Evolutionary conservation across 2,888 invertebrate species (phyloP).

Genomic region (Drosophila neutralis): DNA sequence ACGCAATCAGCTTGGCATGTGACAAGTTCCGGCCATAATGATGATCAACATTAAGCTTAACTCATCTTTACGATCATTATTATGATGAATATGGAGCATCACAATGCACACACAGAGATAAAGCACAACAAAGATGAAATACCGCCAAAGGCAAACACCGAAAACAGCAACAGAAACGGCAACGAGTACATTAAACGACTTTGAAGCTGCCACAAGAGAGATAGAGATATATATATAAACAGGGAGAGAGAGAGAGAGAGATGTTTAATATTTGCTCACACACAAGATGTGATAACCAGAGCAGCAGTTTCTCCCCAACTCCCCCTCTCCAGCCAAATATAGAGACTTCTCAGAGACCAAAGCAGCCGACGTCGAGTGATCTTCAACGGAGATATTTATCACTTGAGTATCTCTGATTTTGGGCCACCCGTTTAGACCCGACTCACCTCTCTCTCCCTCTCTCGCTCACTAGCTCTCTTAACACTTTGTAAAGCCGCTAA

Average conservation of each 20-base stretch:
- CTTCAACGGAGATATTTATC: conserved; percentile 27
- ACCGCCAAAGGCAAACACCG: conserved; percentile 67
- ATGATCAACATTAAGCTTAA: conserved; percentile 52
- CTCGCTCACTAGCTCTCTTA: not conserved
- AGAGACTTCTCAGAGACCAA: conserved; percentile 26
- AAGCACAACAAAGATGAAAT: conserved; percentile 66
- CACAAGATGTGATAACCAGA: conserved; percentile 70
- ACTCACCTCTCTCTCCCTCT: not conserved
- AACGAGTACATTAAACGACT: conserved; percentile 48
- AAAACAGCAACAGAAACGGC: conserved; percentile 15
- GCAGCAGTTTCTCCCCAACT: conserved; percentile 10
- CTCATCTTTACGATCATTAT: conserved; percentile 57
- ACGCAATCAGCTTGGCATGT: conserved; percentile 65
- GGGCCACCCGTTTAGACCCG: conserved; percentile 51
- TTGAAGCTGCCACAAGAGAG: conserved; percentile 64
- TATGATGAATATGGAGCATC: conserved; percentile 69
- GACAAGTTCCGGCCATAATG: conserved; percentile 75
- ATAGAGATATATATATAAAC: conserved; percentile 35
- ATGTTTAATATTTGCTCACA: conserved; percentile 72
- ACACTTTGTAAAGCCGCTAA: conserved; percentile 47
- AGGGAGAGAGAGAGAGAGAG: conserved; percentile 60
- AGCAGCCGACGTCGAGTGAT: conserved; percentile 40
- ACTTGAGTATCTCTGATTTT: conserved; percentile 22
- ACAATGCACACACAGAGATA: conserved; percentile 49
- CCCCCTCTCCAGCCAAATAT: not conserved